Percentiles rank a stretch among this genome's conserved stretches.
Evolutionary conservation across 2,797 vertebrate genomes (phyloP).

Genomic region (Chloroceryle inda): DNA sequence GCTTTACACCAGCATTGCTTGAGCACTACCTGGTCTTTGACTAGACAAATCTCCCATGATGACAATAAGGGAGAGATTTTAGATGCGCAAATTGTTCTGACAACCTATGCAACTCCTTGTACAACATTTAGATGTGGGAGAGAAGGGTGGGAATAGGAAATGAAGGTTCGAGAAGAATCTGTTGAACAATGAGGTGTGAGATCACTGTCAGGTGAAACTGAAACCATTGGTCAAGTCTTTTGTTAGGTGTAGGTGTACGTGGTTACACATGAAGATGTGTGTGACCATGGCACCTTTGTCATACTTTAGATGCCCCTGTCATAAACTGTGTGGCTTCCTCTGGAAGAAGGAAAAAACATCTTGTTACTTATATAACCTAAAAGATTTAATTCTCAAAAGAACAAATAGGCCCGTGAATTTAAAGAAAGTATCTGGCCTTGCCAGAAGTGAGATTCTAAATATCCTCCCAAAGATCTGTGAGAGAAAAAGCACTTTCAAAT

Average conservation of each 20-base stretch:
- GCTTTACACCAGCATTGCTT: background rate
- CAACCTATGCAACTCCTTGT: accelerated
- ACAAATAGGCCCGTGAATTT: background rate
- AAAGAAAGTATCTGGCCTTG: background rate
- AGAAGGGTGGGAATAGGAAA: background rate
- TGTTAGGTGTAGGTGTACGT: background rate
- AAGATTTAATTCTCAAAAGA: background rate
- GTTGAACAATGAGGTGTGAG: background rate
- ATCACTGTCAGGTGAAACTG: background rate
- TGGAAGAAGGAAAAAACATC: background rate
- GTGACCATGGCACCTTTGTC: background rate
- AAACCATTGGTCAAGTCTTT: background rate
- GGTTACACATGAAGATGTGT: background rate
- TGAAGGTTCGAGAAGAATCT: background rate
- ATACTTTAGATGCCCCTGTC: background rate
- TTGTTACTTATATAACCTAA: background rate
- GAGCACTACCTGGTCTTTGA: background rate
- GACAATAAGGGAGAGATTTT: background rate
- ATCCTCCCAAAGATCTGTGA: background rate
- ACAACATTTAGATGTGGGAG: background rate
- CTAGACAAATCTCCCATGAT: background rate
- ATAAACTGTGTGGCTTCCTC: background rate
- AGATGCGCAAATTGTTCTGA: background rate
- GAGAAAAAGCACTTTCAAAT: background rate
- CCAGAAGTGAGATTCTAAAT: background rate